These are phyloP conservation scores for Parnassius mnemosyne DNA, from an alignment of 2,888 invertebrate species.

Conservation along the genomic window DNA sequence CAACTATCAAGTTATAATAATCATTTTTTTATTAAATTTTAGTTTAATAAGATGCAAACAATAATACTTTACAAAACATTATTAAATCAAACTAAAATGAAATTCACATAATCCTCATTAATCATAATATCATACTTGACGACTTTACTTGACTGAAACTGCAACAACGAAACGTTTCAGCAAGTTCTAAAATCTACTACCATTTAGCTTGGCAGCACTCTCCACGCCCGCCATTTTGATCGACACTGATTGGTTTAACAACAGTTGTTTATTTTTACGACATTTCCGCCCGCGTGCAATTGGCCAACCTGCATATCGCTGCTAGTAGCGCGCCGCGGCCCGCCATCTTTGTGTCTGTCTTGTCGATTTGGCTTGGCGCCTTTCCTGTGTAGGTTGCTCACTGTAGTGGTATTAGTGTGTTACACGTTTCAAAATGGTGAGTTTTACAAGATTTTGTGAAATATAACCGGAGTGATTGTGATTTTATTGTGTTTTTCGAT, in stretches of 20 bases:
- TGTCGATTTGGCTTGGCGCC: conserved; percentile 77
- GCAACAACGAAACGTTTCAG: conserved; percentile 37
- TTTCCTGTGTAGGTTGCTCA: conserved; percentile 75
- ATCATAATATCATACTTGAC: background rate
- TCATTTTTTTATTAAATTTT: too few relatives aligned
- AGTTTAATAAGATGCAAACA: too few relatives aligned
- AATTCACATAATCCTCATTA: background rate
- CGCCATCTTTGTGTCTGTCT: conserved; percentile 67
- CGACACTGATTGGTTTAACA: conserved; percentile 48
- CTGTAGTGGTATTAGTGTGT: conserved; percentile 71
- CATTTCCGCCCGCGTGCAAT: conserved; percentile 56
- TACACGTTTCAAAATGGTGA: conserved; percentile 81
- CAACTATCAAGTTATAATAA: too few relatives aligned
- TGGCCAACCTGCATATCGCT: conserved; percentile 50
- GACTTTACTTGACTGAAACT: background rate
- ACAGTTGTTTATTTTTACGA: conserved; percentile 45
- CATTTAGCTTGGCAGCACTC: conserved; percentile 67
- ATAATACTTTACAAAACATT: background rate
- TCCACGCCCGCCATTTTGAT: conserved; percentile 53
- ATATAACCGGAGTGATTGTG: conserved; percentile 48
- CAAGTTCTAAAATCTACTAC: conserved; percentile 35
- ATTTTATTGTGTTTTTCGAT: conserved; percentile 57
- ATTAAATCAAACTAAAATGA: background rate
- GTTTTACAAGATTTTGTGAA: conserved; percentile 76
- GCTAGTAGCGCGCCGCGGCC: conserved; percentile 52